phyloP scores from a whole-genome alignment of 2,113 vertebrate genomes.

The Phocoena phocoena region DNA sequence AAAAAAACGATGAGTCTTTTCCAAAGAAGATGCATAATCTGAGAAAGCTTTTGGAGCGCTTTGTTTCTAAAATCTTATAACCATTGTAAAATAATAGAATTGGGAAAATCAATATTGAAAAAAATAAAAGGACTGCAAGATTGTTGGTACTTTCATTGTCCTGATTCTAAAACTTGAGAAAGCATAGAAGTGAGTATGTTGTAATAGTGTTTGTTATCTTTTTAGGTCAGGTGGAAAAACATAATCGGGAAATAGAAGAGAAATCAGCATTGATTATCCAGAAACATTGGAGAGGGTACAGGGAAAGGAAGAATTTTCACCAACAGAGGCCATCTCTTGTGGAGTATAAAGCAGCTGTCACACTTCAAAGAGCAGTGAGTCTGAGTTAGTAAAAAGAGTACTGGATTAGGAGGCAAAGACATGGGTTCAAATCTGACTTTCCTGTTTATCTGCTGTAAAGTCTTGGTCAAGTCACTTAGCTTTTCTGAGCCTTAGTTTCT shows the following conservation, averaged over 20 bases:
- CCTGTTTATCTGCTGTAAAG: background rate
- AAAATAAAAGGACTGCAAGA: background rate
- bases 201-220: conserved; percentile 68
- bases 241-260: conserved; percentile 89
- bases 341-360: conserved; percentile 89
- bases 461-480: conserved; percentile 7
- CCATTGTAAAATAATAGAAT: conserved; percentile 38
- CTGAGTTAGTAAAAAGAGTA: conserved; percentile 32
- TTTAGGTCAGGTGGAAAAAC: conserved; percentile 88
- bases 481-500: conserved; percentile 36
- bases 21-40: conserved; percentile 9
- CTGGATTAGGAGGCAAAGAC: conserved; percentile 22
- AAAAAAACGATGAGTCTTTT: conserved; percentile 40
- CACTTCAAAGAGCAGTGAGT: conserved; percentile 93
- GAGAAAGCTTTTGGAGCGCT: background rate
- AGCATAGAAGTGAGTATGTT: conserved; percentile 43
- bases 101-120: conserved; percentile 31
- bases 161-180: conserved; percentile 48
- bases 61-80: conserved; percentile 37
- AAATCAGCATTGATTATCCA: conserved; percentile 93
- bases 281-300: conserved; percentile 92
- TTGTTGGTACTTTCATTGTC: background rate
- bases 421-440: conserved; percentile 45
- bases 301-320: conserved; percentile 86
- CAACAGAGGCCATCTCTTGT: conserved; percentile 83